Conservation (phyloP, 2,888 invertebrate species). For the Ennomos erosarius region DNA sequence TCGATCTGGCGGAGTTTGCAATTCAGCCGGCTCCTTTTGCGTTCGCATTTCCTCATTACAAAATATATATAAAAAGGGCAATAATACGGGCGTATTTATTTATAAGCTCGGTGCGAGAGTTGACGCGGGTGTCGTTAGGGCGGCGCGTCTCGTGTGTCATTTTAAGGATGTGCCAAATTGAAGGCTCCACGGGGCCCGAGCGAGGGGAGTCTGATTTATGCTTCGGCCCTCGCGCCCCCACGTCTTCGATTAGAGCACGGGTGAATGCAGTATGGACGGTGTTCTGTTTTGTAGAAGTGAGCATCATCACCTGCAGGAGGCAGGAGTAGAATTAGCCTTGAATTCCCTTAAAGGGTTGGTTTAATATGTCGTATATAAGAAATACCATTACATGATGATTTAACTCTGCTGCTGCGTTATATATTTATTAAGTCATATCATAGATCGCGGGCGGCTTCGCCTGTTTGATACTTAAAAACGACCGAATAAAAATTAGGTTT, state of each 20-base stretch:
- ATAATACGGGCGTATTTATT: slow-evolving; percentile 60
- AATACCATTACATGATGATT: too few relatives aligned
- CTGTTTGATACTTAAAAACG: too few relatives aligned
- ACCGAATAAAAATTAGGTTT: too few relatives aligned
- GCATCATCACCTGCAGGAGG: too few relatives aligned
- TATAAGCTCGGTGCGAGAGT: slow-evolving; percentile 65
- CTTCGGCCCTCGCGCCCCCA: slow-evolving; percentile 64
- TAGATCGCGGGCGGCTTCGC: too few relatives aligned
- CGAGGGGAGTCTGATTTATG: slow-evolving; percentile 83
- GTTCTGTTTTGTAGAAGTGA: neutral
- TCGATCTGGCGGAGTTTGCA: slow-evolving; percentile 22
- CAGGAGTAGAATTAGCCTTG: too few relatives aligned
- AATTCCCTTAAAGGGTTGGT: too few relatives aligned
- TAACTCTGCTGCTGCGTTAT: too few relatives aligned
- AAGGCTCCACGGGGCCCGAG: slow-evolving; percentile 80
- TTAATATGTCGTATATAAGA: too few relatives aligned
- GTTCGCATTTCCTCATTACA: slow-evolving; percentile 43
- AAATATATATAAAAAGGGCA: slow-evolving; percentile 45
- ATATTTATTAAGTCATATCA: too few relatives aligned
- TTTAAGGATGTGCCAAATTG: slow-evolving; percentile 86
- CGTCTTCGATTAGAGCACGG: slow-evolving; percentile 58
- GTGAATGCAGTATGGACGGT: slow-evolving; percentile 15
- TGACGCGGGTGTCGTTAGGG: slow-evolving; percentile 78
- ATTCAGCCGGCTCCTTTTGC: slow-evolving; percentile 22
- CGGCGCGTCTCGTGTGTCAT: slow-evolving; percentile 82